Percentiles rank a stretch among this genome's conserved stretches.
These are phyloP conservation scores for Steinernema khuongi DNA, from an alignment of 1,140 invertebrate species.

Conservation along the genomic window DNA sequence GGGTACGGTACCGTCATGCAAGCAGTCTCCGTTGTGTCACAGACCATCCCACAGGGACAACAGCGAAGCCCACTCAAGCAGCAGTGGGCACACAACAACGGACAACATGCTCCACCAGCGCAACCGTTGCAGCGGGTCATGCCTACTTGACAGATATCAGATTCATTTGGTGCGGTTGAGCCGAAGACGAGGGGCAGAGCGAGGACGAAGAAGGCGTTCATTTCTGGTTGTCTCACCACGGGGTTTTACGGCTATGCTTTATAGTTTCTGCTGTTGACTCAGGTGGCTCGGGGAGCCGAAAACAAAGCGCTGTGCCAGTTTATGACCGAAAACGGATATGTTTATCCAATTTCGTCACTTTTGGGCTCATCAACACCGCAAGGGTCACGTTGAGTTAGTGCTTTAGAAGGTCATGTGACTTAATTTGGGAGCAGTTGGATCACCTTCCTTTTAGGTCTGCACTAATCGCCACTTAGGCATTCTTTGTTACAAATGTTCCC, in stretches of 20 bases:
- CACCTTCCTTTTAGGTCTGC: no score
- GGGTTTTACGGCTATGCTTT: neutral
- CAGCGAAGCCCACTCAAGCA: neutral
- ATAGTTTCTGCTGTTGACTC: slow-evolving; percentile 1
- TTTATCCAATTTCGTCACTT: no score
- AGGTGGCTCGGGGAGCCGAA: neutral
- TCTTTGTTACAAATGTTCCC: no score
- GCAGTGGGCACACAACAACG: neutral
- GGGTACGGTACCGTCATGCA: neutral
- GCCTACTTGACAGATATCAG: neutral
- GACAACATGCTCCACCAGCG: neutral
- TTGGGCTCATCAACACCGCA: no score
- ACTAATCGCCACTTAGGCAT: no score
- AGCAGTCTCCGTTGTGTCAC: neutral
- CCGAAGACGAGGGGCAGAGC: neutral
- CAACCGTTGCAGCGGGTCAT: neutral
- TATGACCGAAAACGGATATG: neutral
- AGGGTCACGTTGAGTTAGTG: no score
- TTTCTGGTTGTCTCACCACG: neutral
- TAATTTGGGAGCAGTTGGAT: no score
- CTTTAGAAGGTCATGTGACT: no score
- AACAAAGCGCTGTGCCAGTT: neutral
- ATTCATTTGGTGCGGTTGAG: neutral
- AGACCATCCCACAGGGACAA: neutral
- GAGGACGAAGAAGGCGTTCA: neutral